Conservation (phyloP, 2,113 vertebrate genomes). For the Colistium nudipinnis region DNA sequence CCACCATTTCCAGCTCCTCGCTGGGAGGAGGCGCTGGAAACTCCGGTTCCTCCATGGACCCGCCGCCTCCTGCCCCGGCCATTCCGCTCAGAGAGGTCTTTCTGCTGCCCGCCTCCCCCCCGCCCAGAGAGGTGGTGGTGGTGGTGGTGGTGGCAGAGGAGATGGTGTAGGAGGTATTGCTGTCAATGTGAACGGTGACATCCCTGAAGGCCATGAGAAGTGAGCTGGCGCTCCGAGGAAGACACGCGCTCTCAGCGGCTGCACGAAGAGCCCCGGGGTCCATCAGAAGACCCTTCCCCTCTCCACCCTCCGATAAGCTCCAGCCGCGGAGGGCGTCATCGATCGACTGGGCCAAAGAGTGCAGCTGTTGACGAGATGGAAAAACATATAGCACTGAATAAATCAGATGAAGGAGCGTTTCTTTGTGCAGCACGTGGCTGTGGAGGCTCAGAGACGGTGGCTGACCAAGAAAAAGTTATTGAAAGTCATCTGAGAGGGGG, state of each 20-base stretch:
- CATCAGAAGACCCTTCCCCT: slow-evolving; percentile 81
- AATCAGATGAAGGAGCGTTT: slow-evolving; percentile 3
- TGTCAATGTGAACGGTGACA: slow-evolving; percentile 97
- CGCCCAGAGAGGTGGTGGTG: slow-evolving; percentile 89
- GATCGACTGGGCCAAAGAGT: slow-evolving; percentile 96
- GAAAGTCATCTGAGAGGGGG: neutral
- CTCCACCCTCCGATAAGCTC: slow-evolving; percentile 87
- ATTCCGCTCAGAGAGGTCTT: slow-evolving; percentile 67
- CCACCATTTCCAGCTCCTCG: slow-evolving; percentile 76
- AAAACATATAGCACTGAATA: slow-evolving; percentile 20
- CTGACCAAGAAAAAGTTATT: neutral
- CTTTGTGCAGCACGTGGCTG: neutral
- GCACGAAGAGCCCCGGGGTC: slow-evolving; percentile 78
- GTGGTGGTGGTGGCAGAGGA: slow-evolving; percentile 89
- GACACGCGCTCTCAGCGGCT: slow-evolving; percentile 78
- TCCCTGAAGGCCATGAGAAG: slow-evolving; percentile 99
- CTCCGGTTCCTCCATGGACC: slow-evolving; percentile 67
- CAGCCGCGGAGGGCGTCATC: slow-evolving; percentile 96
- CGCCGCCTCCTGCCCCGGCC: slow-evolving; percentile 37
- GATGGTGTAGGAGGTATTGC: slow-evolving; percentile 92
- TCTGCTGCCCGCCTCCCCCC: slow-evolving; percentile 68
- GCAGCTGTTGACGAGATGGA: slow-evolving; percentile 82
- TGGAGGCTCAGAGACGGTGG: slow-evolving; percentile 1
- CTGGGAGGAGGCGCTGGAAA: slow-evolving; percentile 83
- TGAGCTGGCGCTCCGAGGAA: slow-evolving; percentile 91